Evolutionary conservation across 2,113 vertebrate species (phyloP), one percentile per base, ranked within the genome.

Genomic region (Chloebia gouldiae): DNA sequence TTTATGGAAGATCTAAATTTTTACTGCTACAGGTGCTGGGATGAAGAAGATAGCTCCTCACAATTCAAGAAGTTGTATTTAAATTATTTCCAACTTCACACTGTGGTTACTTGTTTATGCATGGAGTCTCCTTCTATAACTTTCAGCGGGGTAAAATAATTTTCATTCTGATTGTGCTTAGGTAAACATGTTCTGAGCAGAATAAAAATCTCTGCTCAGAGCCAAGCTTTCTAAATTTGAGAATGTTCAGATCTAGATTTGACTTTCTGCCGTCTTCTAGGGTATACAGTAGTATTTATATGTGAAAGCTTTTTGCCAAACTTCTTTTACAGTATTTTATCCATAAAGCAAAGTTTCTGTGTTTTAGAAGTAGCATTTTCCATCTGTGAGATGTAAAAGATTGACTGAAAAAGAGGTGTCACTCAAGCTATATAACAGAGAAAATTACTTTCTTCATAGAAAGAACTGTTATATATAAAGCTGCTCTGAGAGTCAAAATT

Each of bases 171-270:
- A 19, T 80, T 0, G 1, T 77, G 44, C 18, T 65, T 69, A 35
- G n/a, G 35, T 82, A 70, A 77, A 86, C 2, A 22, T 23, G 27
- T 59, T 83, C 28, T 15, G 2, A 73, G n/a, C 30, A 61, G 16
- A 51, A 61, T 44, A 65, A 65, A 69, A 86, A 77, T 31, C 24
- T 76, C 28, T 59, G 30, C 20, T 66, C 22, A 40, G 37, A 80
- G 61, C 20, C 72, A 92, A 72, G 15, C 20, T 72, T 93, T 72
- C 50, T 39, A 88, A 65, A 79, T 65, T 21, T 84, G 50, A 60
- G 54, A 83, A 15, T 63, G 12, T 12, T 79, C 53, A 79, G 21
- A 54, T 59, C 28, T 25, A 81, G 13, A 54, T 80, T 82, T 68
- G n/a, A 61, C 35, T 71, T 71, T 73, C 51, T 84, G n/a, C 27